phyloP scores from a whole-genome alignment of 2,888 invertebrate genomes.

The Crematogaster levior region DNA sequence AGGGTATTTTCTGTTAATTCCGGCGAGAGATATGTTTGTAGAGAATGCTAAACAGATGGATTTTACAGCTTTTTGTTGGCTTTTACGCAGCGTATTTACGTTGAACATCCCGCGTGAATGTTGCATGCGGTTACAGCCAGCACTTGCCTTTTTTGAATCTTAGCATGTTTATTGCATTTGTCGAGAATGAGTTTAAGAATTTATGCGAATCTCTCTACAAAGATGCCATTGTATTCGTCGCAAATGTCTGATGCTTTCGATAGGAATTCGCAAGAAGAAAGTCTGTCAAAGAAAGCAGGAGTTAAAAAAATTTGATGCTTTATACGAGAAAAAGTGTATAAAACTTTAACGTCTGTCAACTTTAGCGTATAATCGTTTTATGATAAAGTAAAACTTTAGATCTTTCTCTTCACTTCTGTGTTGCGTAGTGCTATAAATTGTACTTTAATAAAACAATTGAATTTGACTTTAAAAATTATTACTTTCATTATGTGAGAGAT shows the following conservation, averaged over 20 bases:
- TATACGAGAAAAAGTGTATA: background rate
- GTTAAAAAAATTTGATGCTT: background rate
- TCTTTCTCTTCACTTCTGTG: background rate
- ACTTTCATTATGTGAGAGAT: background rate
- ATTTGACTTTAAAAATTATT: background rate
- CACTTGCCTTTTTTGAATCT: slow-evolving; percentile 27
- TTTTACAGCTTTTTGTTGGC: slow-evolving; percentile 2
- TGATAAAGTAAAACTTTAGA: background rate
- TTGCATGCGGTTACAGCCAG: slow-evolving; percentile 23
- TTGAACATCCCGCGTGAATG: background rate
- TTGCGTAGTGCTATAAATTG: background rate
- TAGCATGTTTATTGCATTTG: slow-evolving; percentile 20
- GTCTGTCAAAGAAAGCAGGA: background rate
- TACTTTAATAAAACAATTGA: background rate
- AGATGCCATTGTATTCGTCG: background rate
- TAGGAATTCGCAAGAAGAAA: background rate
- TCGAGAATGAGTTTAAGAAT: slow-evolving; percentile 11
- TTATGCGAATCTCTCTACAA: background rate
- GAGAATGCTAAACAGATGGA: slow-evolving; percentile 23
- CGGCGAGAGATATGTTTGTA: slow-evolving; percentile 11
- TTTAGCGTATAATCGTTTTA: background rate
- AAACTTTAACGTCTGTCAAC: background rate
- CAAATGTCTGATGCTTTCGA: background rate
- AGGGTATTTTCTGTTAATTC: slow-evolving; percentile 45
- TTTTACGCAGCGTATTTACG: slow-evolving; percentile 41